These are phyloP conservation scores for Macaca nemestrina DNA, from an alignment of 2,113 vertebrate species.

Conservation along the genomic window DNA sequence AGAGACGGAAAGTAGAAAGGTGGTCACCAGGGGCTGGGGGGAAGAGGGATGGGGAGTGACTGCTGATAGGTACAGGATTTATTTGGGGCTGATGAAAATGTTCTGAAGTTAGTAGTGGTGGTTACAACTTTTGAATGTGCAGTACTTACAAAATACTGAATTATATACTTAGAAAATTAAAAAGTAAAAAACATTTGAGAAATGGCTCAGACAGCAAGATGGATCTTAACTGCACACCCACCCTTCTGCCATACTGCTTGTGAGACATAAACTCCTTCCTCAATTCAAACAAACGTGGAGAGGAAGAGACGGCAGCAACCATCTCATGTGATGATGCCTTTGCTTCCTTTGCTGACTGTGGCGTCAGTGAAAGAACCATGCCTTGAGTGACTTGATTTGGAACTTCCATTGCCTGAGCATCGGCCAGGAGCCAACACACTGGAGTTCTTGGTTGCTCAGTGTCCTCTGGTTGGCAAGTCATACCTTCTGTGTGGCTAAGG, in stretches of 20 bases:
- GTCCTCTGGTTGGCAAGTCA: not conserved
- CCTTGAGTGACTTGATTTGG: not conserved
- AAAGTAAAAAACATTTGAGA: not conserved
- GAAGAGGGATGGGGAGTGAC: not conserved
- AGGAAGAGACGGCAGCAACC: not conserved
- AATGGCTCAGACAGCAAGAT: not conserved
- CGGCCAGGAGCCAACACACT: not conserved
- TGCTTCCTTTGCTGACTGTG: not conserved
- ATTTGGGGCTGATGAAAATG: not conserved
- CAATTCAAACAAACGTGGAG: not conserved
- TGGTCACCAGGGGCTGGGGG: not conserved
- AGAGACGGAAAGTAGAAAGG: not conserved
- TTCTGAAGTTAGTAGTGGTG: not conserved
- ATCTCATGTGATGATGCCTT: no score
- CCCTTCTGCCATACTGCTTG: not conserved
- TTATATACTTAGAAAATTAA: not conserved
- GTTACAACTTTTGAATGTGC: not conserved
- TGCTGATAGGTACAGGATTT: not conserved
- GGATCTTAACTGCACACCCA: not conserved
- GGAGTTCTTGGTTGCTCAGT: not conserved
- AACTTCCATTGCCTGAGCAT: not conserved
- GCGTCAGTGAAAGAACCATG: not conserved
- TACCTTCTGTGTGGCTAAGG: not conserved
- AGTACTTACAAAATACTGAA: not conserved
- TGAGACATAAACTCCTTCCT: not conserved